These are phyloP conservation scores for Meghimatium bilineatum DNA, from an alignment of 2,888 invertebrate genomes.

Conservation along the genomic window DNA sequence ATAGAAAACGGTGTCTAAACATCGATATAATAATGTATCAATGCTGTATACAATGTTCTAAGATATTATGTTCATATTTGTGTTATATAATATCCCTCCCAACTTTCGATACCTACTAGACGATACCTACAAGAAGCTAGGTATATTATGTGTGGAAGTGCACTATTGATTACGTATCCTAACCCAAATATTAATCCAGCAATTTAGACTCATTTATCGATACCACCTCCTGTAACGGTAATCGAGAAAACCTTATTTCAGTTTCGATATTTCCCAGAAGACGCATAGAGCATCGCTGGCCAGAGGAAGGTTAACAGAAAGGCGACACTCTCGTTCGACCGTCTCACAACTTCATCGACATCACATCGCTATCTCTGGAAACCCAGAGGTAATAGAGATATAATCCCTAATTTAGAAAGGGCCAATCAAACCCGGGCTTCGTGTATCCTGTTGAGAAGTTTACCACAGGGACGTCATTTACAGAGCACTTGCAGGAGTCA, in stretches of 20 bases:
- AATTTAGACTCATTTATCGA: not conserved
- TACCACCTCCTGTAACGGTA: not conserved
- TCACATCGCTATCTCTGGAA: not conserved
- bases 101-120: no score
- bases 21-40: no score
- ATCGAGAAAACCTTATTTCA: not conserved
- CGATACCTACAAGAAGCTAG: no score
- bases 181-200: not conserved
- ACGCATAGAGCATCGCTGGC: not conserved
- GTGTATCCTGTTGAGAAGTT: not conserved
- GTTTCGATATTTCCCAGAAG: conserved; percentile 19
- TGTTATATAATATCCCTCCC: no score
- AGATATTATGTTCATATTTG: no score
- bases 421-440: not conserved
- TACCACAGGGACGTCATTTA: not conserved
- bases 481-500: no score
- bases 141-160: no score
- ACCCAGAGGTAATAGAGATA: conserved; percentile 13
- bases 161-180: no score
- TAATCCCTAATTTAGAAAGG: conserved; percentile 5
- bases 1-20: no score
- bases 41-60: no score
- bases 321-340: not conserved
- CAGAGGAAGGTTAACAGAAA: not conserved
- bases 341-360: conserved; percentile 19